Conservation (phyloP, 2,113 vertebrate genomes). For the Gymnocephalus cernua region DNA sequence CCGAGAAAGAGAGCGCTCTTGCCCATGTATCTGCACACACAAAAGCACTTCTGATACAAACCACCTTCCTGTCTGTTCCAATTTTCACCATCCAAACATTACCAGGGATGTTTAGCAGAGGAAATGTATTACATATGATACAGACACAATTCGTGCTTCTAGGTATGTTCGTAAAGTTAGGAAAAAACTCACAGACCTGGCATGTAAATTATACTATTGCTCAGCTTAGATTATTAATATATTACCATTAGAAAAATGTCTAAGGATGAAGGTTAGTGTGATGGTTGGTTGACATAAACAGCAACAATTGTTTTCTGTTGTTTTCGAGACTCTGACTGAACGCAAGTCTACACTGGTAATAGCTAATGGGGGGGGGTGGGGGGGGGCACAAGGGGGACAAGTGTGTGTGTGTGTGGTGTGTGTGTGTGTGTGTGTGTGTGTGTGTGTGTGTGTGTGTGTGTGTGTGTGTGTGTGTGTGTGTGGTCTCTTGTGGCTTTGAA, state of each 20-base stretch:
- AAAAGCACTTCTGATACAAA: slow-evolving; percentile 42
- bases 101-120: slow-evolving; percentile 46
- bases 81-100: slow-evolving; percentile 56
- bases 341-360: slow-evolving; percentile 47
- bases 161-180: slow-evolving; percentile 33
- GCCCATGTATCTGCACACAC: slow-evolving; percentile 32
- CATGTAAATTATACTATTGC: slow-evolving; percentile 37
- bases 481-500: slow-evolving; percentile 51
- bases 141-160: slow-evolving; percentile 34
- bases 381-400: slow-evolving; percentile 43
- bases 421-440: slow-evolving; percentile 71
- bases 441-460: slow-evolving; percentile 31
- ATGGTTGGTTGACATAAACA: slow-evolving; percentile 60
- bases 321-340: slow-evolving; percentile 48
- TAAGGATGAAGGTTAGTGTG: slow-evolving; percentile 48
- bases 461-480: slow-evolving; percentile 44
- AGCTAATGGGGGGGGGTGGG: slow-evolving; percentile 55
- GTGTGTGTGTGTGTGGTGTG: slow-evolving; percentile 64
- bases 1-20: slow-evolving; percentile 23
- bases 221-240: slow-evolving; percentile 44
- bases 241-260: slow-evolving; percentile 51
- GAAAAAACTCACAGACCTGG: slow-evolving; percentile 29
- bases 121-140: slow-evolving; percentile 60
- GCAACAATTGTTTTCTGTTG: slow-evolving; percentile 55
- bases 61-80: slow-evolving; percentile 57